Evolutionary conservation across 2,797 vertebrate genomes (phyloP), one percentile per base, ranked within the genome.

Genomic region (Melanotaenia boesemani): DNA sequence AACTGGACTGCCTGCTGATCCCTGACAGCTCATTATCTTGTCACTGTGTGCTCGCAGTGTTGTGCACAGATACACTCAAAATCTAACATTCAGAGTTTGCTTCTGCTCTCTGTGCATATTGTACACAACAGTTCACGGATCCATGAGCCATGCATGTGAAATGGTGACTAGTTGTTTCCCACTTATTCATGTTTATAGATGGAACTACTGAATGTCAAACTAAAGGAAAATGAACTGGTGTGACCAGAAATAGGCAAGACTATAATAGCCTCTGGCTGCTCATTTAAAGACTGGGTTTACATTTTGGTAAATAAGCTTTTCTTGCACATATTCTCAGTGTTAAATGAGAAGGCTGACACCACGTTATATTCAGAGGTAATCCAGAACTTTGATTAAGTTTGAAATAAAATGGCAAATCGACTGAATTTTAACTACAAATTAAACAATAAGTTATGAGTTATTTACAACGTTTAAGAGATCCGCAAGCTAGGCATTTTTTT

Each of bases 11-110:
- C 37, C 59, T 66, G 71, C 63, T 81, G 81, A 81, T 82, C 72
- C 66, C 59, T 72, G 73, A 75, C 80, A 50, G 67, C 68, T 82
- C 70, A 63, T 71, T 81, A 88, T 86, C 79, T 79, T 67, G 74
- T 86, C 83, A 83, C 30, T 81, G 57, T 63, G 57, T 69, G 63
- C 39, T 70, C 16, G 11, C n/a, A 5, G 58, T 6, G 1, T 6
- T 15, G 44, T 22, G n/a, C 55, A 54, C 54, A n/a, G 41, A 73
- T 58, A 71, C 77, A 68, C 39, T 13, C 18, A 46, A 6, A 20
- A 44, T 18, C 1, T 20, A 15, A 76, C 46, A 71, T 80, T 67
- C 56, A 68, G 39, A 74, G 32, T 34, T 15, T 83, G 74, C 71
- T 70, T 58, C 61, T 28, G 44, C 54, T 24, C 6, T 76, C 63